phyloP scores from a whole-genome alignment of 2,797 vertebrate genomes.

The Pachyuromys duprasi region DNA sequence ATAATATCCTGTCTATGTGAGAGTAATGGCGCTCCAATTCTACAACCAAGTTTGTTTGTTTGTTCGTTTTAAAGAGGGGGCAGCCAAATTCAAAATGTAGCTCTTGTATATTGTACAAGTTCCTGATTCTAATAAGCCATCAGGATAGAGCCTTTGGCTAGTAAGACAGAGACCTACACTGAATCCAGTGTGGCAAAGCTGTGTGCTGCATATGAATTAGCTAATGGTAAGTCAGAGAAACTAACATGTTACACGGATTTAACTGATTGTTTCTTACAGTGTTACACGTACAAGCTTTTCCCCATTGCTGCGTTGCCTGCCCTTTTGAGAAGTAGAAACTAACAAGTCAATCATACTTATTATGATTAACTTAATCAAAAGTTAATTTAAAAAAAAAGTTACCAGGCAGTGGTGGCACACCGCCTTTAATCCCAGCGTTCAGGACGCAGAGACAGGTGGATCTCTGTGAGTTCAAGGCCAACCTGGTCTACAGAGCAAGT shows the following conservation, averaged over 20 bases:
- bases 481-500: too few relatives aligned
- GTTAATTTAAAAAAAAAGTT: background rate
- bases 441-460: too few relatives aligned
- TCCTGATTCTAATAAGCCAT: background rate
- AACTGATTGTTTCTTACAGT: background rate
- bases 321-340: constrained; percentile 44
- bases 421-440: too few relatives aligned
- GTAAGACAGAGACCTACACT: background rate
- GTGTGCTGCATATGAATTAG: background rate
- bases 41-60: background rate
- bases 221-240: background rate
- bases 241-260: background rate
- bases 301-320: background rate
- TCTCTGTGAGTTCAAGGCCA: too few relatives aligned
- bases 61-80: constrained; percentile 5
- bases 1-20: constrained; percentile 28
- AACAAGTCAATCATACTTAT: background rate
- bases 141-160: background rate
- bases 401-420: too few relatives aligned
- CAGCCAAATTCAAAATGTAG: constrained; percentile 20
- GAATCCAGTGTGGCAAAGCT: background rate
- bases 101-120: background rate
- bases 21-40: constrained; percentile 19
- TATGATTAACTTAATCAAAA: too few relatives aligned
- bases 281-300: background rate